Percentiles rank a stretch among this genome's conserved stretches.
Evolutionary conservation across 37 sponge, comb jelly and placozoan genomes (phyloP).

Genomic region (Haliclona indistincta): DNA sequence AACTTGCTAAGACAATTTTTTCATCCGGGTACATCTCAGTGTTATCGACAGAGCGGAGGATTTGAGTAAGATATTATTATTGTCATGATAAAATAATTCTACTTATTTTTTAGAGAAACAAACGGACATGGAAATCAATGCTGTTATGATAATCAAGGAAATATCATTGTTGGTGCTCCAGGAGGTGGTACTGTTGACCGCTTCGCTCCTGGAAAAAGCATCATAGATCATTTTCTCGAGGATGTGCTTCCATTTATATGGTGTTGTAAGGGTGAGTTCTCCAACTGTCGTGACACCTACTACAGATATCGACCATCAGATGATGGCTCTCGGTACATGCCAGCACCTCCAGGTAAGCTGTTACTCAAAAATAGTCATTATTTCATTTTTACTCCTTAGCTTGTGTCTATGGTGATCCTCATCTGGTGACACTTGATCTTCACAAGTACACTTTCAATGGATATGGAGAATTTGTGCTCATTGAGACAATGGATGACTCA

Average conservation of each 20-base stretch:
- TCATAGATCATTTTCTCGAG: too few species aligned
- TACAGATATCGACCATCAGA: slow-evolving; percentile 21
- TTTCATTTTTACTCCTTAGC: slow-evolving; percentile 26
- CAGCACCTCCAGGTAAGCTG: slow-evolving; percentile 28
- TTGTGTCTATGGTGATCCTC: slow-evolving; percentile 73
- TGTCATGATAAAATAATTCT: too few species aligned
- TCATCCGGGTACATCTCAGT: not conserved
- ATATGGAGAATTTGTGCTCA: slow-evolving; percentile 67
- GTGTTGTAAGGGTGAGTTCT: slow-evolving; percentile 19
- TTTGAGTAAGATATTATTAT: not conserved
- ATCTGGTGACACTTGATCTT: slow-evolving; percentile 71
- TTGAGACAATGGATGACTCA: slow-evolving; percentile 43
- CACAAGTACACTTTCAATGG: slow-evolving; percentile 74
- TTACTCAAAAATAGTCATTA: not conserved
- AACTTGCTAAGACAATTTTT: not conserved
- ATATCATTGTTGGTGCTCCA: slow-evolving; percentile 13
- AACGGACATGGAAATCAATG: slow-evolving; percentile 12
- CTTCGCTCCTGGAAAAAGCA: not conserved
- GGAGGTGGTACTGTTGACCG: slow-evolving; percentile 17
- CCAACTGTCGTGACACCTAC: slow-evolving; percentile 5
- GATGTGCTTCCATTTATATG: slow-evolving; percentile 23
- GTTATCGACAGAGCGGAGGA: not conserved
- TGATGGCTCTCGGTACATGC: not conserved
- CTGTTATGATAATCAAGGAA: slow-evolving; percentile 10
- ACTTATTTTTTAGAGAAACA: not conserved